Evolutionary conservation across 2,888 invertebrate genomes (phyloP).

Genomic region (Eudiplozoon nipponicum): DNA sequence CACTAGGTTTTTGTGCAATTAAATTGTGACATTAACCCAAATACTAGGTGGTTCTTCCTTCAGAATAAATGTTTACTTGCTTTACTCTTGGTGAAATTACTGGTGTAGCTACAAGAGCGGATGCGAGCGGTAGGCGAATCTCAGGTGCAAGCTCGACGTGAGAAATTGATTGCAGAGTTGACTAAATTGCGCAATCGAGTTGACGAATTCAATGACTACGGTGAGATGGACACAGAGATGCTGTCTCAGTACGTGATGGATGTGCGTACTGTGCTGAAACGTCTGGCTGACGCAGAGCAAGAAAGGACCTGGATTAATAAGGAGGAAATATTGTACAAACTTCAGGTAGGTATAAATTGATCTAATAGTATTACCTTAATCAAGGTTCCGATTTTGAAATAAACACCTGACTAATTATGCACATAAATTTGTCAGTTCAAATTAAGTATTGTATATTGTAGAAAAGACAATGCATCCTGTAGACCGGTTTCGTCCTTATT

Average conservation of each 20-base stretch:
- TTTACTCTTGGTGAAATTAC: too few relatives aligned
- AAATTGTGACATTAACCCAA: too few relatives aligned
- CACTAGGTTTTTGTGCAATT: too few relatives aligned
- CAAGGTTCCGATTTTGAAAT: too few relatives aligned
- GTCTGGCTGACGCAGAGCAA: constrained; percentile 41
- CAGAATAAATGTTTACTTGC: too few relatives aligned
- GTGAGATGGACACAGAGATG: constrained; percentile 39
- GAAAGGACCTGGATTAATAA: constrained; percentile 53
- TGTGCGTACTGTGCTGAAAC: constrained; percentile 41
- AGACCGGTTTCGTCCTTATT: too few relatives aligned
- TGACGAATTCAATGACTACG: constrained; percentile 46
- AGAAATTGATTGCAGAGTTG: constrained; percentile 39
- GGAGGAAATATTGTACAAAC: constrained; percentile 19
- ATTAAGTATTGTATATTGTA: too few relatives aligned
- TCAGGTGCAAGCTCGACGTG: constrained; percentile 37
- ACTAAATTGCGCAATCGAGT: constrained; percentile 41
- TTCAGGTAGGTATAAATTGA: constrained; percentile 38
- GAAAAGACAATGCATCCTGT: too few relatives aligned
- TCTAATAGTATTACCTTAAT: constrained; percentile 47
- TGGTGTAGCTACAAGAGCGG: constrained; percentile 44
- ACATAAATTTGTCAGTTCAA: too few relatives aligned
- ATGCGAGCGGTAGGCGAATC: constrained; percentile 56
- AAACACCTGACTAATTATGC: too few relatives aligned
- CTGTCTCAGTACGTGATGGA: constrained; percentile 44
- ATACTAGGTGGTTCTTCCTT: too few relatives aligned